Evolutionary conservation across 2,113 vertebrate species (phyloP), one percentile per base, ranked within the genome.

Genomic region (Acrocephalus arundinaceus): DNA sequence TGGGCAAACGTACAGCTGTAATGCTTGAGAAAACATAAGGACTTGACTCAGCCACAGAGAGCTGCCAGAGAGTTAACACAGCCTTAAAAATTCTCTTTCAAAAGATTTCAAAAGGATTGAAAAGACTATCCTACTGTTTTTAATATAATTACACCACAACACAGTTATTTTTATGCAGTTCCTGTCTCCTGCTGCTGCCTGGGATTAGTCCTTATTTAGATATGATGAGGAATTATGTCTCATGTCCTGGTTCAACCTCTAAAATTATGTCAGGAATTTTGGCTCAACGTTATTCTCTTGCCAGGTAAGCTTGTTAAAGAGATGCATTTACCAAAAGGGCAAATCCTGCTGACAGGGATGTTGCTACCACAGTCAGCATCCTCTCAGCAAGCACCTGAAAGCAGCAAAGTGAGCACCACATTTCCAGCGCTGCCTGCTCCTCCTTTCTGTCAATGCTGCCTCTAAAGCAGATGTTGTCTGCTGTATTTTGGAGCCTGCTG

Each of bases 101-200:
- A 25, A 77, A 70, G n/a, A 61, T 54, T 55, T 84, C 45, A 62
- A 77, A 57, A 86, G 46, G 35, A 65, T 31, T 94, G 70, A 7
- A 25, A 51, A 48, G 31, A 77, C 43, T 10, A 62, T 43, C 79
- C 68, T 67, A 30, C 85, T 84, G 79, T 63, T 95, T 88, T 88
- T 63, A 93, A 88, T 45, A 89, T 55, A 93, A 92, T 93, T 84
- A 84, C 61, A 58, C 14, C 41, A n/a, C 1, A 28, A 66, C 85
- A 62, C n/a, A 39, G 83, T 55, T 88, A 93, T 93, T 94, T 95
- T 92, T 71, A 77, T 74, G 65, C 59, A 59, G 68, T 48, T 84
- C 79, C 65, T 67, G 51, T 59, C 86, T 89, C 88, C 79, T 0
- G 19, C 59, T 90, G 85, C 57, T 1, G 19, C 70, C 68, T 88